These are phyloP conservation scores for Tachina lurida DNA, from an alignment of 2,888 invertebrate species.

Conservation along the genomic window DNA sequence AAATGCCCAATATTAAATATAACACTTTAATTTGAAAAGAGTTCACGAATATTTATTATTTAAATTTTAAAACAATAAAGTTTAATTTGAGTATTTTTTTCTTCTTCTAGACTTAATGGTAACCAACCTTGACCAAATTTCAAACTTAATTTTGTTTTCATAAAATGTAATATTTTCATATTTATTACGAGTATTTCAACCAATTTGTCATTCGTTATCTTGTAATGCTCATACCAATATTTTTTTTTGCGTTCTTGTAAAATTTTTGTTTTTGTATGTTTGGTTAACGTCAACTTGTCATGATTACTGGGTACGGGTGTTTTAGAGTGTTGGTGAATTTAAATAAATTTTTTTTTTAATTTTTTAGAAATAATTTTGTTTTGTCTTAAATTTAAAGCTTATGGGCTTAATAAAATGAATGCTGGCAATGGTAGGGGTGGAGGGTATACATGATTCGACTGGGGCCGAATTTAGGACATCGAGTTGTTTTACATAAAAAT, in stretches of 20 bases:
- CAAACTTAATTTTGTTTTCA: not conserved
- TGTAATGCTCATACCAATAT: slow-evolving; percentile 52
- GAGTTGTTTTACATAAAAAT: slow-evolving; percentile 30
- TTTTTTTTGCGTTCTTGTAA: slow-evolving; percentile 1
- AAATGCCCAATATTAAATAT: not conserved
- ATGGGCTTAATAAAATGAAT: slow-evolving; percentile 1
- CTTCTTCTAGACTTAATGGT: not conserved
- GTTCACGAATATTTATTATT: not conserved
- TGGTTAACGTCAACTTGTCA: slow-evolving; percentile 15
- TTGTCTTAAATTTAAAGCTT: slow-evolving; percentile 9
- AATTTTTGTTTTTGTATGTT: slow-evolving; percentile 8
- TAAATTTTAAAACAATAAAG: not conserved
- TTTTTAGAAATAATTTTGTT: slow-evolving; percentile 1
- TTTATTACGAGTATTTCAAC: slow-evolving; percentile 26
- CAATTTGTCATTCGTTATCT: slow-evolving; percentile 46
- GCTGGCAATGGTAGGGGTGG: slow-evolving; percentile 44
- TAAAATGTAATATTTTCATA: not conserved
- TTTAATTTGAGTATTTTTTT: not conserved
- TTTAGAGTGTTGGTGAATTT: slow-evolving; percentile 26
- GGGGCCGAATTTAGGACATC: slow-evolving; percentile 38
- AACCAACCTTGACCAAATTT: slow-evolving; percentile 31
- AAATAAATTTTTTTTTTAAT: no score
- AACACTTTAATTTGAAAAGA: not conserved
- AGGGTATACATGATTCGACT: slow-evolving; percentile 59
- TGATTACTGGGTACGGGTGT: not conserved